These are phyloP conservation scores for Passer domesticus DNA, from an alignment of 2,113 vertebrate species.

Conservation along the genomic window DNA sequence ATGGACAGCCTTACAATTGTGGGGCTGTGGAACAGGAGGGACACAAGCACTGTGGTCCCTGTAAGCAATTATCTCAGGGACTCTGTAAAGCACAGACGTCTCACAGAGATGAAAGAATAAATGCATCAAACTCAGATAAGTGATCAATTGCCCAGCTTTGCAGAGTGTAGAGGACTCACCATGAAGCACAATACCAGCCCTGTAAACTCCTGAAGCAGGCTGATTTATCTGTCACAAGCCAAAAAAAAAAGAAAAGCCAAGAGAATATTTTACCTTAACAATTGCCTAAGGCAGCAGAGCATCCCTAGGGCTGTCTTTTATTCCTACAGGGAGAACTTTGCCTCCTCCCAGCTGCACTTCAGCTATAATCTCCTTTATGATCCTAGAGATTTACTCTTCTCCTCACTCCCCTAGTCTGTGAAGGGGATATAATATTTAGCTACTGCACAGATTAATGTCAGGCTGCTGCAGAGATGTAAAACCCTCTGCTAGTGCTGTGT, in stretches of 20 bases:
- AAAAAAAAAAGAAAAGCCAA: neutral
- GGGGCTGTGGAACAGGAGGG: neutral
- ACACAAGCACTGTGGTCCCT: neutral
- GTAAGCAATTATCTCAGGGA: fast-evolving
- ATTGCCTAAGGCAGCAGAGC: neutral
- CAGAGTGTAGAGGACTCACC: neutral
- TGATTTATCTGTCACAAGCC: neutral
- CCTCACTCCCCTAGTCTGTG: neutral
- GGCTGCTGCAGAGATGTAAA: slow-evolving; percentile 24
- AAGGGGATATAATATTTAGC: neutral
- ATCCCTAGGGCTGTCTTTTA: neutral
- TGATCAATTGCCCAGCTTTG: neutral
- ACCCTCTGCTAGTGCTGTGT: neutral
- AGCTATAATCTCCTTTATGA: neutral
- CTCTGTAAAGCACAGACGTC: neutral
- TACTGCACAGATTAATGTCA: slow-evolving; percentile 12
- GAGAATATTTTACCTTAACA: neutral
- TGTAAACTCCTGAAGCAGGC: neutral
- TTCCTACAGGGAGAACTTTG: neutral
- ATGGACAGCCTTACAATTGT: too few relatives aligned
- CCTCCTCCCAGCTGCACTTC: neutral
- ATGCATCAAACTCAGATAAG: neutral
- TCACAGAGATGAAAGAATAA: neutral
- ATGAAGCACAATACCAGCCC: neutral
- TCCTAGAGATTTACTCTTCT: neutral